Evolutionary conservation across 2,888 invertebrate species (phyloP).

Genomic region (Ellobium chinense): DNA sequence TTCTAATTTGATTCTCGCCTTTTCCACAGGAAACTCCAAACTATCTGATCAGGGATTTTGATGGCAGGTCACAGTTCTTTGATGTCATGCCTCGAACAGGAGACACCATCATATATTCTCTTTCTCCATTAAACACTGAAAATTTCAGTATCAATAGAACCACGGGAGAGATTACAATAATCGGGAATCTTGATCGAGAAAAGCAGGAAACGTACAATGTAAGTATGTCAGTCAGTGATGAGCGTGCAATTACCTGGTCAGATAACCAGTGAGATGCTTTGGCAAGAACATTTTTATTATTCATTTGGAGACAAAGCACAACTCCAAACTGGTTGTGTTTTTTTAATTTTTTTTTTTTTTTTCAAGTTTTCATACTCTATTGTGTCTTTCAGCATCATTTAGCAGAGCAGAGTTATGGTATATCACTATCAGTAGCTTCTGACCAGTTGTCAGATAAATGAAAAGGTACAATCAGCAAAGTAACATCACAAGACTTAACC

Average conservation of each 20-base stretch:
- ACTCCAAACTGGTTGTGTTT: background rate
- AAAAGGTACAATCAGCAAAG: too few relatives aligned
- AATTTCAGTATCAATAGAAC: conserved; percentile 9
- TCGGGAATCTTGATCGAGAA: conserved; percentile 25
- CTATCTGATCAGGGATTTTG: background rate
- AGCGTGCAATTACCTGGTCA: background rate
- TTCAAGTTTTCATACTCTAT: too few relatives aligned
- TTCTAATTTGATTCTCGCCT: too few relatives aligned
- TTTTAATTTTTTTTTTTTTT: background rate
- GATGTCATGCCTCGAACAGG: conserved; percentile 15
- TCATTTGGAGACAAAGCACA: background rate
- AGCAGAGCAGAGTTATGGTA: too few relatives aligned
- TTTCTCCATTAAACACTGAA: background rate
- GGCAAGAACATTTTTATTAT: too few relatives aligned
- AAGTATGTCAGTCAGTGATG: background rate
- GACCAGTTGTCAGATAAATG: too few relatives aligned
- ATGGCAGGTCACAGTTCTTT: conserved; percentile 10
- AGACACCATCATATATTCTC: background rate
- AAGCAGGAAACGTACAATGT: conserved; percentile 26
- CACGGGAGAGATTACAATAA: conserved; percentile 28
- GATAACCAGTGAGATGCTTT: too few relatives aligned
- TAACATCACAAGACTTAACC: too few relatives aligned
- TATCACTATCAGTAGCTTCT: too few relatives aligned
- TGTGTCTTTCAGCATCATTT: too few relatives aligned
- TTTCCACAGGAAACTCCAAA: conserved; percentile 19